Evolutionary conservation across 2,113 vertebrate genomes (phyloP).

Genomic region (Macquaria australasica): DNA sequence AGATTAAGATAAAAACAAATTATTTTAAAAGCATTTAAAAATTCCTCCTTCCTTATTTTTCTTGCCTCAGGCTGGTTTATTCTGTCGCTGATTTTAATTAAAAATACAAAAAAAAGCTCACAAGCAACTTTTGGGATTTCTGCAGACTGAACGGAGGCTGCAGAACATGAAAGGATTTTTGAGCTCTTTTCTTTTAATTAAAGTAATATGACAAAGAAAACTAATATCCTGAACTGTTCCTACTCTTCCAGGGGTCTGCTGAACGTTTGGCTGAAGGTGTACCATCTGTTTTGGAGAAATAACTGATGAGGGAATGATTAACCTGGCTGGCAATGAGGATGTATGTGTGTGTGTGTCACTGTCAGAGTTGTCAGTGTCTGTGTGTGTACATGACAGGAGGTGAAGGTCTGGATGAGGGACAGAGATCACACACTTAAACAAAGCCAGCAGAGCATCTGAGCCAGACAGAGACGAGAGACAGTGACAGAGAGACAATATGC

Average conservation of each 20-base stretch:
- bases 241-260: slow-evolving; percentile 19
- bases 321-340: slow-evolving; percentile 51
- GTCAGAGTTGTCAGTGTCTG: slow-evolving; percentile 41
- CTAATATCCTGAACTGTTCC: slow-evolving; percentile 29
- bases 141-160: not conserved
- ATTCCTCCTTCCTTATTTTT: not conserved
- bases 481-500: slow-evolving; percentile 18
- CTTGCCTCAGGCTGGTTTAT: slow-evolving; percentile 7
- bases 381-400: slow-evolving; percentile 64
- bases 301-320: slow-evolving; percentile 80
- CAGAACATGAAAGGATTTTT: slow-evolving; percentile 28
- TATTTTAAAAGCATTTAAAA: not conserved
- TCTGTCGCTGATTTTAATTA: slow-evolving; percentile 34
- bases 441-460: slow-evolving; percentile 33
- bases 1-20: not conserved
- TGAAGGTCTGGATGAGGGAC: slow-evolving; percentile 66
- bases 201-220: not conserved
- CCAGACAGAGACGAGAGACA: slow-evolving; percentile 27
- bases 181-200: not conserved
- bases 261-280: not conserved
- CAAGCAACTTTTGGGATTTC: slow-evolving; percentile 1
- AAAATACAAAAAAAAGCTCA: slow-evolving; percentile 15
- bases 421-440: slow-evolving; percentile 31
- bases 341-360: slow-evolving; percentile 34
- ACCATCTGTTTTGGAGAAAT: slow-evolving; percentile 59